Base-by-base conservation (phyloP, 2,113 vertebrate genomes). In the Melanerpes formicivorus region DNA sequence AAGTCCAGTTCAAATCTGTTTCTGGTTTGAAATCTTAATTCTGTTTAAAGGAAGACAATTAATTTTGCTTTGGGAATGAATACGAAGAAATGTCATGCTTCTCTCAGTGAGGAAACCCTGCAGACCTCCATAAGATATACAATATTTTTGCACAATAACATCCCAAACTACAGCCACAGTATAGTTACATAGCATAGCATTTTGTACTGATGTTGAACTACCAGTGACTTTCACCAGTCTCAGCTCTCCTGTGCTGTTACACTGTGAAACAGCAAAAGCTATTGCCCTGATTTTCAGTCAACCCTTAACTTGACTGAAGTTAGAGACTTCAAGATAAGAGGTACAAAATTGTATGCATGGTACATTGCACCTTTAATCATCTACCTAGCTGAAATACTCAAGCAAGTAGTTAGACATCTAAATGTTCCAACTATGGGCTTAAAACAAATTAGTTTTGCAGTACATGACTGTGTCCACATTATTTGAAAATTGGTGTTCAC, bases 281-380 rank as follows among this genome's bases (percentile, higher is more conserved):
- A 75, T 80, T 67, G 72, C 82, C 58, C 89, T 78, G 62, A 78
- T 50, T 94, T 94, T 93, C 19, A 91, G 84, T 90, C 87, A 94
- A 93, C 72, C 46, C 26, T 5, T 91, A 87, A 95, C 91, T 32
- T 56, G 55, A 56, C 55, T 56, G 27, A 29, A 56, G 54, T 55
- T 55, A 55, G 54, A 82, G 78, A 64, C 65, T 69, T 29, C 18
- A 88, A 69, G 81, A 85, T 91, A 91, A 81, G 93, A 88, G 32
- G 65, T 34, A 91, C 79, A 80, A 85, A 93, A 94, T 34, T 60
- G 89, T 80, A 92, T 92, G 95, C 96, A 96, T 64, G 94, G 91
- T 96, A 95, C 94, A 95, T 72, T 96, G 79, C 90, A 95, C 93
- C 74, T 94, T 95, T 94, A 96, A 96, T 96, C 93, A 93, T 96